Conservation (phyloP, 2,113 vertebrate genomes). For the Ondatra zibethicus region DNA sequence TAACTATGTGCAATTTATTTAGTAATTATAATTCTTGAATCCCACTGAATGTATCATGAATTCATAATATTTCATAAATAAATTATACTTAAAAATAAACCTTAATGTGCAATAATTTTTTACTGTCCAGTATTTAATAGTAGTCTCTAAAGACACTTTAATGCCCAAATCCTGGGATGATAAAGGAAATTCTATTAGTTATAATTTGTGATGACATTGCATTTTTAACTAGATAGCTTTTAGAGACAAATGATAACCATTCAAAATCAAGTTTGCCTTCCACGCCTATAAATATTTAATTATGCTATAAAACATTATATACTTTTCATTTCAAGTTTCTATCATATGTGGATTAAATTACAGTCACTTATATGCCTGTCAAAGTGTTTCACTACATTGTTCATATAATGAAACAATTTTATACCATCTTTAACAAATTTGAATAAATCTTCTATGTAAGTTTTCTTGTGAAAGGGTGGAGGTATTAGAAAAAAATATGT, state of each 20-base stretch:
- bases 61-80: background rate
- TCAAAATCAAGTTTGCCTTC: constrained; percentile 19
- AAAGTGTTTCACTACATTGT: background rate
- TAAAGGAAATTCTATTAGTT: background rate
- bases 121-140: background rate
- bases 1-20: background rate
- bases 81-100: constrained; percentile 25
- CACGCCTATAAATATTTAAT: background rate
- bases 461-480: background rate
- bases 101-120: background rate
- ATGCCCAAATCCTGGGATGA: background rate
- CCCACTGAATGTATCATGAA: background rate
- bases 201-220: background rate
- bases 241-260: background rate
- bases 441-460: background rate
- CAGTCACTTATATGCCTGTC: background rate
- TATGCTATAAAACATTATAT: background rate
- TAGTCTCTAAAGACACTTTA: background rate
- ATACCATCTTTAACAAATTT: background rate
- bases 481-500: background rate
- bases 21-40: background rate
- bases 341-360: background rate
- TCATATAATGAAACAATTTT: constrained; percentile 2
- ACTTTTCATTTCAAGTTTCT: background rate
- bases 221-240: background rate